Base-by-base conservation (phyloP, 2,888 invertebrate genomes). In the Lasioglossum leucozonium region DNA sequence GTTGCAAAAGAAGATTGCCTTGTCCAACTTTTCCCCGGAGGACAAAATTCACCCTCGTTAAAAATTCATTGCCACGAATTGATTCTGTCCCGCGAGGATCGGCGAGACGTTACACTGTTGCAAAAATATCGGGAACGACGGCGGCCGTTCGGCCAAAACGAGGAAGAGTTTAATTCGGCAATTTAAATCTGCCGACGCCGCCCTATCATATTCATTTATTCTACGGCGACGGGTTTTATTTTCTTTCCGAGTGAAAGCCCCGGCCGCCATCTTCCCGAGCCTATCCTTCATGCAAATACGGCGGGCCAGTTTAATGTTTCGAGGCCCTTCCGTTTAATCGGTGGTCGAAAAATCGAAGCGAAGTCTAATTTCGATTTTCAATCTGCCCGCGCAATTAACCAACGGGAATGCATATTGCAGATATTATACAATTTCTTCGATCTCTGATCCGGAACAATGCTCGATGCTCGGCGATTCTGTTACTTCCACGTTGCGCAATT, bases 1-100 rank as follows among this genome's bases (percentile, higher is more conserved):
- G n/a, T 78, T 44, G 30, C 55, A 26, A 83, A 69, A 74, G 73
- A 79, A 22, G 58, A 83, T 81, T 67, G 10, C 82, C 83, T 81
- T 55, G 69, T 77, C 37, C 77, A 73, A 51, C 72, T 81, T 55
- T 44, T 5, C 18, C n/a, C 40, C 26, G 4, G 4, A 76, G 55
- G 10, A 30, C 34, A 65, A 81, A 72, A 65, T 82, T 40, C 26
- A 44, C 69, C 47, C 71, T 65, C 16, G 44, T 26, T n/a, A 55
- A 76, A 44, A 26, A 75, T 79, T 51, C 37, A 22, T 55, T 73
- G 34, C 55, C 30, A 47, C 22, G 72, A 51, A 72, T 72, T 51
- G 72, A 34, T 44, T 76, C 44, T 16, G 34, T 30, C 30, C 34
- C 5, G 69, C 22, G 37, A 13, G 5, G 69, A 69, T n/a, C 69